Evolutionary conservation across 1,140 invertebrate genomes (phyloP).

Genomic region (Brachionus calyciflorus): DNA sequence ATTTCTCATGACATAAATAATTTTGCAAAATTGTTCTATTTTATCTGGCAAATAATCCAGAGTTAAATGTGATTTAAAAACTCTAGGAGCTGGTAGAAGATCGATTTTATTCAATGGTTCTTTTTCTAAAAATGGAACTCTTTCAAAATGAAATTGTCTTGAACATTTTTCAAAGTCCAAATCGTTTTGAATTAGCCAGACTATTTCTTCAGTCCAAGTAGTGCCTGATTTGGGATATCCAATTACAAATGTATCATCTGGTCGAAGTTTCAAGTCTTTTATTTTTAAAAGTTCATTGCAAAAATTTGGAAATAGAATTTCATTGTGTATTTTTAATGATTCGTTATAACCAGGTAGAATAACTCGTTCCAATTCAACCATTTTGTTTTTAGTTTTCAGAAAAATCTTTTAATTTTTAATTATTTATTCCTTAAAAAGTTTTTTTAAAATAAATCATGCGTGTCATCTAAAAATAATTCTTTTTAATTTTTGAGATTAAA

Average conservation of each 20-base stretch:
- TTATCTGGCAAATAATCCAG: slow-evolving; percentile 2
- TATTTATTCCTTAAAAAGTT: too few relatives aligned
- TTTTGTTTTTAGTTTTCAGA: background rate
- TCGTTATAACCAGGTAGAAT: background rate
- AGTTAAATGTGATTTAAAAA: background rate
- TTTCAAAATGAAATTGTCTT: background rate
- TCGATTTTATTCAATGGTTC: background rate
- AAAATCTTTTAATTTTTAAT: too few relatives aligned
- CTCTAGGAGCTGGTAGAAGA: background rate
- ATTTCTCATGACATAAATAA: slow-evolving; percentile 29
- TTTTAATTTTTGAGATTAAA: too few relatives aligned
- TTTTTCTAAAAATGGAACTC: slow-evolving; percentile 16
- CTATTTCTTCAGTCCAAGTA: slow-evolving; percentile 26
- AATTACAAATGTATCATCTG: slow-evolving; percentile 1
- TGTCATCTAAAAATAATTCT: too few relatives aligned
- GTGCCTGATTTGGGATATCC: slow-evolving; percentile 36
- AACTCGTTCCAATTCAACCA: background rate
- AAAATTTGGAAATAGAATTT: background rate
- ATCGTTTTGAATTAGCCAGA: slow-evolving; percentile 18
- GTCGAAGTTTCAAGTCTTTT: background rate
- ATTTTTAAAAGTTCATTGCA: background rate
- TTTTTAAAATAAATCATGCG: too few relatives aligned
- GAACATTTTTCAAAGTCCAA: slow-evolving; percentile 19
- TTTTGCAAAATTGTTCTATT: background rate
- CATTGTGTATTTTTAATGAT: background rate